A percentile compares a stretch with the other conserved stretches of the same genome.
phyloP scores from a whole-genome alignment of 1,140 invertebrate genomes.

The Drosophila tani region DNA sequence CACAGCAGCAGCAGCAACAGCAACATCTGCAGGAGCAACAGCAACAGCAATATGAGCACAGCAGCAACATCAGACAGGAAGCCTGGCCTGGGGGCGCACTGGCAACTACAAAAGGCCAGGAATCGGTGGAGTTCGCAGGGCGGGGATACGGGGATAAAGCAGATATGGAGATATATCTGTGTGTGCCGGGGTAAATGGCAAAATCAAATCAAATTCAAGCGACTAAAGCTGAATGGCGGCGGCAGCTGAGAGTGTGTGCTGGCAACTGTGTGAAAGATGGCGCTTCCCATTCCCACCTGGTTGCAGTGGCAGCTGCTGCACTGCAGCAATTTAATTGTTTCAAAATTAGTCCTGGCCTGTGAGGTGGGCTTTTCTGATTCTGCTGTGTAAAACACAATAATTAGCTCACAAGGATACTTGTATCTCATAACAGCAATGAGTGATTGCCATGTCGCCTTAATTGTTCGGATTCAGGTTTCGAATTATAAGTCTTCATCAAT shows the following conservation, averaged over 20 bases:
- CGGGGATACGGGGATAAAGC: background rate
- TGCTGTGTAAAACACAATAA: conserved; percentile 29
- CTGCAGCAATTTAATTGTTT: conserved; percentile 25
- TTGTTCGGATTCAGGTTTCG: background rate
- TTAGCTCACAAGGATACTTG: conserved; percentile 16
- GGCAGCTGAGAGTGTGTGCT: conserved; percentile 9
- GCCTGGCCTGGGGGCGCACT: conserved; percentile 25
- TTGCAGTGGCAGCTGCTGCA: conserved; percentile 19
- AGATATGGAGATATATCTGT: conserved; percentile 12
- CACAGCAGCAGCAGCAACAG: conserved; percentile 9
- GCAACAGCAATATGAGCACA: conserved; percentile 19
- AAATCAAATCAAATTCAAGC: conserved; percentile 70
- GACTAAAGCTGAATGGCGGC: conserved; percentile 60
- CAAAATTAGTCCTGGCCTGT: conserved; percentile 4
- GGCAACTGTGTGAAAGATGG: conserved; percentile 5
- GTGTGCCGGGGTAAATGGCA: conserved; percentile 54
- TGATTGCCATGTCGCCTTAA: conserved; percentile 9
- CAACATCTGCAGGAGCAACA: conserved; percentile 3
- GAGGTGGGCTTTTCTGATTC: conserved; percentile 7
- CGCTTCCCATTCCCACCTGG: conserved; percentile 11
- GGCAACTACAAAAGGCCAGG: conserved; percentile 44
- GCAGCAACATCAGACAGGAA: conserved; percentile 44
- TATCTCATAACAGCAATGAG: background rate
- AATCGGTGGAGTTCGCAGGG: conserved; percentile 10
- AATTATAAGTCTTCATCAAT: conserved; percentile 4